Evolutionary conservation across 2,113 vertebrate genomes (phyloP).

Genomic region (Nothocercus nigrocapillus): DNA sequence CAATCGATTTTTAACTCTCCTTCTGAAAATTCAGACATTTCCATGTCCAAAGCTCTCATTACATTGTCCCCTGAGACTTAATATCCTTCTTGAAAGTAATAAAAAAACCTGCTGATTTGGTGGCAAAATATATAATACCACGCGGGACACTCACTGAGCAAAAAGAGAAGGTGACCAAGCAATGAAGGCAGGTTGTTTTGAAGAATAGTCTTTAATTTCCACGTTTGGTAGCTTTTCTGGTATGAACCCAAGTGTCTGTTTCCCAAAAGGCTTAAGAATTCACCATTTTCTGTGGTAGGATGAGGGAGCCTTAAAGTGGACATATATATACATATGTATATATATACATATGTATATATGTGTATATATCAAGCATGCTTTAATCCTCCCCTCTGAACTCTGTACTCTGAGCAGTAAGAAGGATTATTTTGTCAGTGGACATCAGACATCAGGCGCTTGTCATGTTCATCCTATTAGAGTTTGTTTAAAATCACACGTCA

Average conservation of each 20-base stretch:
- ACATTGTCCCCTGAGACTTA: too few relatives aligned
- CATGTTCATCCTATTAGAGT: not conserved
- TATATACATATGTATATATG: too few relatives aligned
- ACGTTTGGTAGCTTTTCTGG: not conserved
- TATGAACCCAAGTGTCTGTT: not conserved
- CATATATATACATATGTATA: too few relatives aligned
- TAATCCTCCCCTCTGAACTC: not conserved
- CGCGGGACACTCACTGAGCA: rapidly evolving
- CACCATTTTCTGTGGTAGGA: not conserved
- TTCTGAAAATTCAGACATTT: not conserved
- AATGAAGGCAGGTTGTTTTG: rapidly evolving
- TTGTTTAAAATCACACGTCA: not conserved
- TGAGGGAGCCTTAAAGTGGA: not conserved
- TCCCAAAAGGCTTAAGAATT: not conserved
- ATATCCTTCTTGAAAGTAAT: not conserved
- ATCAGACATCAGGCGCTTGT: not conserved
- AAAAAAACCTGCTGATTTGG: too few relatives aligned
- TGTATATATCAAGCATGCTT: not conserved
- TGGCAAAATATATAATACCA: not conserved
- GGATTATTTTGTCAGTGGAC: not conserved
- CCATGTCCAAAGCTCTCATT: not conserved
- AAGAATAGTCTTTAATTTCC: not conserved
- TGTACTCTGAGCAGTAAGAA: not conserved
- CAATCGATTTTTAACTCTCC: not conserved
- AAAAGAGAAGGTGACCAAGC: not conserved